phyloP scores from a whole-genome alignment of 2,797 vertebrate genomes.

The Danio aesculapii region DNA sequence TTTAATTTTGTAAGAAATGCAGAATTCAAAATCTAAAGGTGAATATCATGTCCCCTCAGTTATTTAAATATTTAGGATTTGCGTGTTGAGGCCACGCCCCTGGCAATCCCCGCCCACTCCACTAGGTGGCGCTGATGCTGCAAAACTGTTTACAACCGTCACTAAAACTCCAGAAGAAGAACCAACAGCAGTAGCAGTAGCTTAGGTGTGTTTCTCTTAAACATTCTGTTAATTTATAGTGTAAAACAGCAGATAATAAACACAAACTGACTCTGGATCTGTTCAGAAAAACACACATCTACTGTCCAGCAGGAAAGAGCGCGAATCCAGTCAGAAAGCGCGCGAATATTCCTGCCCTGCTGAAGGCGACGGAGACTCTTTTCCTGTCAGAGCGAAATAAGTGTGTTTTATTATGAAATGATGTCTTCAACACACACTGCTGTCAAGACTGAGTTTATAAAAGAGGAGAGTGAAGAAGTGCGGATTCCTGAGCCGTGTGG shows the following conservation, averaged over 20 bases:
- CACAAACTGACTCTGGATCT: not conserved
- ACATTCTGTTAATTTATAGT: not conserved
- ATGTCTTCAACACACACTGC: not conserved
- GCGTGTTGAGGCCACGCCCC: too few species aligned
- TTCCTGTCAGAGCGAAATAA: not conserved
- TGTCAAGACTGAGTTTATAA: conserved; percentile 9
- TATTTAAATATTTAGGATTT: too few species aligned
- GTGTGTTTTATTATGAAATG: not conserved
- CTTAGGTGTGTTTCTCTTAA: not conserved
- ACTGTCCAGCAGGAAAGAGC: not conserved
- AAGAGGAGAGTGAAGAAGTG: conserved; percentile 12
- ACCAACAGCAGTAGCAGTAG: not conserved
- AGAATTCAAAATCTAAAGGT: too few species aligned
- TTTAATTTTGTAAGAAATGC: too few species aligned
- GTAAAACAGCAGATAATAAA: not conserved
- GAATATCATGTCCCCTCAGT: too few species aligned
- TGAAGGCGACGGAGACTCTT: not conserved
- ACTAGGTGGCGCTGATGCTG: not conserved
- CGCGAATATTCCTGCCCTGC: too few species aligned
- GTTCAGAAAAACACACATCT: not conserved
- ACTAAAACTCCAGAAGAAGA: not conserved
- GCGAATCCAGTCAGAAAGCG: too few species aligned
- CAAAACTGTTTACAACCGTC: not conserved
- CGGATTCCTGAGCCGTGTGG: not conserved
- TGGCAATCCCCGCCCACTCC: not conserved